phyloP scores from a whole-genome alignment of 2,888 invertebrate genomes.

The Osmoderma eremita region DNA sequence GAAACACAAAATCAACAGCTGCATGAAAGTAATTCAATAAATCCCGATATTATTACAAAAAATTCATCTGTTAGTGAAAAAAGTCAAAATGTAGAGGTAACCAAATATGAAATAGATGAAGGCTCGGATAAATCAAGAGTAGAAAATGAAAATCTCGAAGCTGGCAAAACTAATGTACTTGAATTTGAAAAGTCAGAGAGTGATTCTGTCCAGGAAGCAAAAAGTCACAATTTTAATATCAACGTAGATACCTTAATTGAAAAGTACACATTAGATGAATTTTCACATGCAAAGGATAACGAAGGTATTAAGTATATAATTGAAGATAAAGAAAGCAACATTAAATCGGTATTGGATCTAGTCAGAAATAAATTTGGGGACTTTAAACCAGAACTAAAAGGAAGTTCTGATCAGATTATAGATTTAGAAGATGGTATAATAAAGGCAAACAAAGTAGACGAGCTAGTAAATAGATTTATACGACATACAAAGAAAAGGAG shows the following conservation, averaged over 20 bases:
- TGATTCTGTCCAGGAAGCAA: too few species aligned
- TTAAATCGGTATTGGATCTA: constrained; percentile 33
- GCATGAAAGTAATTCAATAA: too few species aligned
- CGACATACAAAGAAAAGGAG: constrained; percentile 72
- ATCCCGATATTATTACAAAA: too few species aligned
- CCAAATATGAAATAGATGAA: constrained; percentile 38
- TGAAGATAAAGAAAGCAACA: constrained; percentile 20
- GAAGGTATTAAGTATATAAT: background rate
- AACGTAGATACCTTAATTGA: constrained; percentile 31
- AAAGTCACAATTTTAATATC: constrained; percentile 6
- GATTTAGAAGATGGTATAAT: constrained; percentile 68
- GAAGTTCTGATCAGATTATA: constrained; percentile 68
- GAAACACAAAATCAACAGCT: background rate
- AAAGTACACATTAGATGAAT: constrained; percentile 19
- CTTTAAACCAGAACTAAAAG: constrained; percentile 66
- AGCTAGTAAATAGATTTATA: constrained; percentile 77
- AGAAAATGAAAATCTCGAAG: too few species aligned
- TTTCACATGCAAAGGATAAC: constrained; percentile 8
- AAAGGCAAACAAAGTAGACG: constrained; percentile 69
- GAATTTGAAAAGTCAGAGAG: constrained; percentile 9
- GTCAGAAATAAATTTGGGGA: constrained; percentile 55
- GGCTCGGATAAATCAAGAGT: constrained; percentile 46
- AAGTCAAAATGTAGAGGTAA: background rate
- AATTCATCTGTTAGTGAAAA: background rate
- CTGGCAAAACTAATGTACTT: too few species aligned